Conservation (phyloP, 2,888 invertebrate species). For the Diarsia mendica region DNA sequence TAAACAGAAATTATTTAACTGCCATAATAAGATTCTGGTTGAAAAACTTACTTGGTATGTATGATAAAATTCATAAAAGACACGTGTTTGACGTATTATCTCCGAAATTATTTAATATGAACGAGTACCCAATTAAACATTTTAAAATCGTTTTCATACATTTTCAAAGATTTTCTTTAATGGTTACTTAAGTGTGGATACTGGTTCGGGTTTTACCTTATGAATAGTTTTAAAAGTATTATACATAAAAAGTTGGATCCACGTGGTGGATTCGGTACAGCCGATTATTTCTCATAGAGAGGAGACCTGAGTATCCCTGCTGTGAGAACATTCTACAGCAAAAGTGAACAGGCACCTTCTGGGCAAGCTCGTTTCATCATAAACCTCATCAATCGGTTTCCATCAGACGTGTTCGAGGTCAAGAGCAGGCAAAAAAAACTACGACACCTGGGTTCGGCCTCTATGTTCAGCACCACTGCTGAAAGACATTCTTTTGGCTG, state of each 20-base stretch:
- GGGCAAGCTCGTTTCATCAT: no score
- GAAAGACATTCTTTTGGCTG: no score
- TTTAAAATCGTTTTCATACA: no score
- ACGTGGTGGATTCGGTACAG: neutral
- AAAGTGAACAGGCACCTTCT: no score
- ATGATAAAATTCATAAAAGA: neutral
- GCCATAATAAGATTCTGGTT: slow-evolving; percentile 6
- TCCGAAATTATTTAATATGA: neutral
- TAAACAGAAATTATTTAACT: slow-evolving; percentile 22
- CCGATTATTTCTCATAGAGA: neutral
- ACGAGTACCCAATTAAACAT: neutral
- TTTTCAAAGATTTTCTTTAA: neutral
- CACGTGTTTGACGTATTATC: neutral
- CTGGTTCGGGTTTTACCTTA: neutral
- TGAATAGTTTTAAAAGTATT: neutral
- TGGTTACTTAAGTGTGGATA: neutral
- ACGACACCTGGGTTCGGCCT: no score
- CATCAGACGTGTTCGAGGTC: no score
- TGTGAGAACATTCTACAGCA: neutral
- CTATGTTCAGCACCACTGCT: no score
- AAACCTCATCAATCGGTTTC: no score
- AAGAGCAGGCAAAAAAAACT: neutral
- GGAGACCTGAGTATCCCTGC: neutral
- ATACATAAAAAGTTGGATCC: neutral
- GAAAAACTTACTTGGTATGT: slow-evolving; percentile 2